phyloP scores from a whole-genome alignment of 2,797 vertebrate species.

The Bradypodion ventrale region DNA sequence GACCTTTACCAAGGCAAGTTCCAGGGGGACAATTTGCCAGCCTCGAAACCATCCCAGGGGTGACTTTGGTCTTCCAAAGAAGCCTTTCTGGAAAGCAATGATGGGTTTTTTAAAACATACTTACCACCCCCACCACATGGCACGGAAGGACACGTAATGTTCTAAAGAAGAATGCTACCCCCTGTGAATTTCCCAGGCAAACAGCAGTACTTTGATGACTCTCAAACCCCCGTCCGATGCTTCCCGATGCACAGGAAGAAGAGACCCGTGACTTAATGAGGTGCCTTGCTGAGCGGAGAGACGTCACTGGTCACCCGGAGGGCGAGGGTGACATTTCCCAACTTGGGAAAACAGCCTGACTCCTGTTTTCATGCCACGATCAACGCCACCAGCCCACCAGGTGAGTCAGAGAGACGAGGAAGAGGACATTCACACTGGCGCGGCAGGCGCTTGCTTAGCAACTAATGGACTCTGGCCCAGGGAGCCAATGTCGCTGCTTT shows the following conservation, averaged over 20 bases:
- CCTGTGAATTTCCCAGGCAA: no score
- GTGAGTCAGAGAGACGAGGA: not conserved
- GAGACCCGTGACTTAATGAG: not conserved
- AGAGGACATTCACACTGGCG: not conserved
- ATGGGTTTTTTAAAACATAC: no score
- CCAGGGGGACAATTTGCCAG: no score
- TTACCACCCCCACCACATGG: no score
- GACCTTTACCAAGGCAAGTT: no score
- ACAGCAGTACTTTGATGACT: no score
- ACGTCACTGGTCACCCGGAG: not conserved
- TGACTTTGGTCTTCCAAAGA: no score
- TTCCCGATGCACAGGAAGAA: constrained; percentile 22
- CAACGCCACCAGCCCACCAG: not conserved
- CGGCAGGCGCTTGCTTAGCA: no score
- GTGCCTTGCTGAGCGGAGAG: not conserved
- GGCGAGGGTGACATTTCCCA: not conserved
- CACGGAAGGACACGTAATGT: no score
- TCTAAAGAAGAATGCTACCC: no score
- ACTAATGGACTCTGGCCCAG: accelerated
- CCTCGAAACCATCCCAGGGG: no score
- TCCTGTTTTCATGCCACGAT: not conserved
- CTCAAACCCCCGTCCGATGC: accelerated
- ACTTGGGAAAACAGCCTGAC: constrained; percentile 39
- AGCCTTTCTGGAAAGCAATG: no score
- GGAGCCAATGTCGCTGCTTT: constrained; percentile 25